These are phyloP conservation scores for Piscicola geometra DNA, from an alignment of 2,888 invertebrate species.

Conservation along the genomic window DNA sequence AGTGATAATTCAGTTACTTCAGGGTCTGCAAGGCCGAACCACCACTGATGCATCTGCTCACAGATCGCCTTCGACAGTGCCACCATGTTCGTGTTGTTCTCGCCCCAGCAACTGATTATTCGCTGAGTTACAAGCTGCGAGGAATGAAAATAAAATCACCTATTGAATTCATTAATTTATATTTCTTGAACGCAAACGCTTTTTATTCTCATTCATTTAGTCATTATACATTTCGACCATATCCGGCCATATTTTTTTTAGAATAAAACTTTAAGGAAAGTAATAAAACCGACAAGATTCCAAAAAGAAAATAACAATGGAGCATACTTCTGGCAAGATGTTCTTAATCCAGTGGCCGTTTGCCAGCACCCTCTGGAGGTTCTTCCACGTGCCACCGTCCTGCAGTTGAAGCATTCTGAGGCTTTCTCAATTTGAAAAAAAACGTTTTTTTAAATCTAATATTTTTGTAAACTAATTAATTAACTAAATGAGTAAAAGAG, in stretches of 20 bases:
- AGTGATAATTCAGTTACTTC: background rate
- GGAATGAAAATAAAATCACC: background rate
- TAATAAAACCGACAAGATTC: too few relatives aligned
- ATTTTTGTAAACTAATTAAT: background rate
- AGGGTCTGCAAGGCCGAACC: conserved; percentile 21
- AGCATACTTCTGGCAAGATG: conserved; percentile 28
- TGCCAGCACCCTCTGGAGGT: conserved; percentile 23
- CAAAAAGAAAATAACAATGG: background rate
- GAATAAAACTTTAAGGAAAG: too few relatives aligned
- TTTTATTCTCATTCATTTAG: too few relatives aligned
- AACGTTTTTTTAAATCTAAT: too few relatives aligned
- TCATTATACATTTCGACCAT: too few relatives aligned
- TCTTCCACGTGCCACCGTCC: conserved; percentile 27
- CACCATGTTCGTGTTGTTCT: background rate
- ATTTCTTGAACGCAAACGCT: too few relatives aligned
- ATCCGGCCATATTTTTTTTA: too few relatives aligned
- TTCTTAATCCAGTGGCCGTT: conserved; percentile 37
- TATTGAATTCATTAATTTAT: too few relatives aligned
- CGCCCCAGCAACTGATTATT: background rate
- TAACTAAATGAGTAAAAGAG: background rate
- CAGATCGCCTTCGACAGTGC: conserved; percentile 27
- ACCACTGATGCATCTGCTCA: conserved; percentile 35
- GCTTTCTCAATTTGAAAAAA: background rate
- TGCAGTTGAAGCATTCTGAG: background rate
- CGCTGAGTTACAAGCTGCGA: conserved; percentile 18